A percentile compares a stretch with the other conserved stretches of the same genome.
phyloP scores from a whole-genome alignment of 2,888 invertebrate species.

The Aricia artaxerxes region DNA sequence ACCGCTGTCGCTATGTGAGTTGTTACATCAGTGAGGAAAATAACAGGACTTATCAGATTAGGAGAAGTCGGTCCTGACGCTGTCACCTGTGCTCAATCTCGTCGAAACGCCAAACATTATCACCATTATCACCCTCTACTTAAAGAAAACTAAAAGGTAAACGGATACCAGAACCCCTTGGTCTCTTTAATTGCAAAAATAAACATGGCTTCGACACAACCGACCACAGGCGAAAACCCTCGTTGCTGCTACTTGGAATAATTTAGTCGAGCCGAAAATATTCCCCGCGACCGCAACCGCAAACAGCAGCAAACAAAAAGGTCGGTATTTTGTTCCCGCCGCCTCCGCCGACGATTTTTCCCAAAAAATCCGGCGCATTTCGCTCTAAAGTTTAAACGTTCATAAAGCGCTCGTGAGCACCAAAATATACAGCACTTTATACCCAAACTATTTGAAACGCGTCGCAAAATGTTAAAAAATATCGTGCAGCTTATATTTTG shows the following conservation, averaged over 20 bases:
- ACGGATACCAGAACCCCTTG: no score
- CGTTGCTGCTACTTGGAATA: not conserved
- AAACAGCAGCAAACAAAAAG: not conserved
- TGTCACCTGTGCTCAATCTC: no score
- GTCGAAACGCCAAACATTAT: no score
- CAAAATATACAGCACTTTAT: not conserved
- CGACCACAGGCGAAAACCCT: not conserved
- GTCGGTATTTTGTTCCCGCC: not conserved
- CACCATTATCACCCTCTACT: no score
- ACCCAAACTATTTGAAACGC: not conserved
- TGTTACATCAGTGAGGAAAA: not conserved
- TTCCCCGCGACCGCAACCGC: slow-evolving; percentile 3
- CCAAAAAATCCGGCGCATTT: not conserved
- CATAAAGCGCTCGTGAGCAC: not conserved
- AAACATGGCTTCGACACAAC: no score
- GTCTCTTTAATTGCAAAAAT: no score
- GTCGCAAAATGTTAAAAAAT: not conserved
- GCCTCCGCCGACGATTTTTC: not conserved
- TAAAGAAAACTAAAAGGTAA: no score
- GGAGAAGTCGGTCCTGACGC: not conserved
- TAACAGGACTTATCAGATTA: not conserved
- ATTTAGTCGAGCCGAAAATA: not conserved
- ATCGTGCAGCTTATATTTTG: not conserved
- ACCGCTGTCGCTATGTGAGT: not conserved
- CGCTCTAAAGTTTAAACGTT: not conserved